A percentile compares a stretch with the other conserved stretches of the same genome.
Evolutionary conservation across 2,113 vertebrate species (phyloP).

Genomic region (Otus sunia): DNA sequence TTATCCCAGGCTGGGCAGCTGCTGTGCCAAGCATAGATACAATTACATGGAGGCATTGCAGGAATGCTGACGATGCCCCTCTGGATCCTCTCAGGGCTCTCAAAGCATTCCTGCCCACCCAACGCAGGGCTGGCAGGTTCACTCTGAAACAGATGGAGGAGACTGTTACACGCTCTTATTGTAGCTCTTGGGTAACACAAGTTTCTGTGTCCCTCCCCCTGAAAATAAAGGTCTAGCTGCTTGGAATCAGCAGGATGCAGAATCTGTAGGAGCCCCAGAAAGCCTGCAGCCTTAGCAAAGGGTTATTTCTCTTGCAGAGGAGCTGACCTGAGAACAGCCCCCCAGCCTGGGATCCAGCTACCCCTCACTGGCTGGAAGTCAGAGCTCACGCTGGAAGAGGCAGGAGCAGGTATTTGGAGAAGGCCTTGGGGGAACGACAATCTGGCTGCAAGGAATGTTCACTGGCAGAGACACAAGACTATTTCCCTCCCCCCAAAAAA

Average conservation of each 20-base stretch:
- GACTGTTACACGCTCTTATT: fast-evolving
- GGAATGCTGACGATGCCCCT: not conserved
- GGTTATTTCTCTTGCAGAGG: not conserved
- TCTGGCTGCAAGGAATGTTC: not conserved
- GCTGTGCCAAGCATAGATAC: fast-evolving
- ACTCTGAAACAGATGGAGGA: fast-evolving
- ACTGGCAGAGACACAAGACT: not conserved
- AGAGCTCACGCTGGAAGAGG: not conserved
- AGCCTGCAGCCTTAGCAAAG: not conserved
- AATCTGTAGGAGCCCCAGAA: not conserved
- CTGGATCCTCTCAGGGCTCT: fast-evolving
- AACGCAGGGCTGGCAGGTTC: not conserved
- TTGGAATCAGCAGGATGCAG: not conserved
- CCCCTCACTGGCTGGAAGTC: not conserved
- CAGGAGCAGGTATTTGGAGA: not conserved
- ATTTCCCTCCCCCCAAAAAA: not conserved
- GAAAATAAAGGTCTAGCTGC: not conserved
- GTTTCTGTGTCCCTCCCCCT: not conserved
- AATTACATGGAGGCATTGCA: not conserved
- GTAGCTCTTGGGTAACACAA: not conserved
- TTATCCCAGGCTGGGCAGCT: not conserved
- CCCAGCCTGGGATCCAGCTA: not conserved
- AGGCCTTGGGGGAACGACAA: not conserved
- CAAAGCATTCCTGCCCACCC: not conserved
- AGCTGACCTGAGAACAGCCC: not conserved